Evolutionary conservation across 37 sponge, comb jelly and placozoan genomes (phyloP), one percentile per base, ranked within the genome.

Genomic region (Cladorhizidae sp.): DNA sequence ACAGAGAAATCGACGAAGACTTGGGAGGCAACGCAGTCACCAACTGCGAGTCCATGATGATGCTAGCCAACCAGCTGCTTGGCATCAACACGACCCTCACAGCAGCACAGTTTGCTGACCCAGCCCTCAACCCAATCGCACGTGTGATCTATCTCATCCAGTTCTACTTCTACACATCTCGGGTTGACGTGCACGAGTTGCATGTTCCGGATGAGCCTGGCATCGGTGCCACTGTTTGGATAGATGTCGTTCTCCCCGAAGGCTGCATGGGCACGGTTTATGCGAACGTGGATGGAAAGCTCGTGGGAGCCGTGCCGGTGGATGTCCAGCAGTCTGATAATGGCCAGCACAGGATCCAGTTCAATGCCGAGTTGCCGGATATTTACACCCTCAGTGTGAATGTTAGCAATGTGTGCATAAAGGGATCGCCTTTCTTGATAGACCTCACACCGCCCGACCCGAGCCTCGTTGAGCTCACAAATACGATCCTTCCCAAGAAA

Each of bases 91-190:
- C 67, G 62, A 83, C 92, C 14, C 64, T 97, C 57, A 67, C 51
- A 5, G 78, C 95, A 31, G 82, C 70, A 17, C 87, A 91, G 76
- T 68, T 97, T 22, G 78, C 78, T 65, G 63, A 89, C 45, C 84
- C 84, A 0, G 31, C 33, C 12, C 80, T 97, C 17, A 94, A 97
- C 67, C 90, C 92, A 37, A 73, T 97, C 28, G 64, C 72, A 26
- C 90, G 94, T 42, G 86, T 86, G 83, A 92, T 83, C 28, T 97
- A 97, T 77, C 78, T 97, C 57, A 78, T 90, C 23, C 95, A 91
- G 41, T 92, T 95, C 79, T 80, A 64, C 58, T 49, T 79, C 78
- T 38, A 55, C 57, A 49, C 45, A 11, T 25, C 22, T 9, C 55
- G 40, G 3, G 32, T 36, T 1, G 70, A 57, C 1, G 74, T 82